Base-by-base conservation (phyloP, 2,888 invertebrate species). In the Plagodis pulveraria region DNA sequence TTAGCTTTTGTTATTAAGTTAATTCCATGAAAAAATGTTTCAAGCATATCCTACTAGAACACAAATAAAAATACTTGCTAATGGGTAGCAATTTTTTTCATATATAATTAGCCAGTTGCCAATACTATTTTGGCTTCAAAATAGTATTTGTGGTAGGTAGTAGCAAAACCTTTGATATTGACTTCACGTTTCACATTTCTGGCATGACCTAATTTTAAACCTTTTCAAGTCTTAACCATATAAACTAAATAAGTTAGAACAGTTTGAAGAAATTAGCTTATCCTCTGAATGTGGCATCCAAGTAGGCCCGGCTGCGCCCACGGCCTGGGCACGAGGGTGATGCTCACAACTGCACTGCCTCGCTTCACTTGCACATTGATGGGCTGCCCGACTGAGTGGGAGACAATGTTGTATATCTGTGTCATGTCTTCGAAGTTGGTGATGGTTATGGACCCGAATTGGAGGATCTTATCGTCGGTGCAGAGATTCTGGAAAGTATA, bases 241-340 rank as follows among this genome's bases (percentile, higher is more conserved):
- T 33, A 32, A 45, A 45, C 33, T n/a, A n/a, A n/a, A 32, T 45
- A 11, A 43, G 9, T 2, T 38, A 2, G 1, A 38, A 38, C 9
- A 38, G 5, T 38, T 38, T 6, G 9, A 41, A 41, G 41, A 41
- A 8, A 7, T 12, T 50, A 46, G 45, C 58, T 60, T 8, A 64
- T 49, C 51, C 83, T 81, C 44, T 82, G 73, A 38, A 91, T 87
- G 61, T 87, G 86, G 57, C 90, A 90, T 4, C 91, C 98, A 38
- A 98, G 92, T 55, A 97, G 84, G 0, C 97, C 97, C 58, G 95
- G 95, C 50, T 97, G 97, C 63, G 90, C 89, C 98, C 97, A 98
- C 8, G 94, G 93, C 66, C 94, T 94, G 0, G 97, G 97, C 9
- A 94, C 94, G 50, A 98, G 86, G 5, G 93, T 90, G 44, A 96